Percentiles rank a stretch among this genome's conserved stretches.
phyloP scores from a whole-genome alignment of 2,797 vertebrate species.

The Lacerta agilis region DNA sequence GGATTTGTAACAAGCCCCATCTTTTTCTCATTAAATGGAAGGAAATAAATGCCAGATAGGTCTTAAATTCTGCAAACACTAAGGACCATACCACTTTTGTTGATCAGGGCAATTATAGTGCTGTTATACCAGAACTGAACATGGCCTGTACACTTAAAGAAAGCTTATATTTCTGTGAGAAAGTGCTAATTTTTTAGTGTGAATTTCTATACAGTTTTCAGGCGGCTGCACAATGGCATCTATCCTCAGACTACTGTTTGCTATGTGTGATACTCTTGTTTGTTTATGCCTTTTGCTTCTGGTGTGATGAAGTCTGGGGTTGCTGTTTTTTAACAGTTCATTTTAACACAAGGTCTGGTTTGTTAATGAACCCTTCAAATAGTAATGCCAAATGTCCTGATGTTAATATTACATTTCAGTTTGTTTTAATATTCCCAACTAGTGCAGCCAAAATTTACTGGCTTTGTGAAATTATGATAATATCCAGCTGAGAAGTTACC shows the following conservation, averaged over 20 bases:
- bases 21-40: slow-evolving; percentile 12
- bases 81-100: slow-evolving; percentile 2
- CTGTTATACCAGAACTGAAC: slow-evolving; percentile 30
- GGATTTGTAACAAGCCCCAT: not conserved
- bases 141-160: slow-evolving; percentile 8
- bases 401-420: not conserved
- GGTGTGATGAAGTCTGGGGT: not conserved
- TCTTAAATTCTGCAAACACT: slow-evolving; percentile 20
- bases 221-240: not conserved
- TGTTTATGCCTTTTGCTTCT: slow-evolving; percentile 13
- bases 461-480: not conserved
- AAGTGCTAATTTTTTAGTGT: slow-evolving; percentile 61
- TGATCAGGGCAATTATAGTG: not conserved
- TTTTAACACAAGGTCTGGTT: not conserved
- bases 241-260: not conserved
- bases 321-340: not conserved
- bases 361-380: not conserved
- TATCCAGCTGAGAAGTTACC: not conserved
- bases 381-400: slow-evolving; percentile 9
- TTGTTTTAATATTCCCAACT: not conserved
- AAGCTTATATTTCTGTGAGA: slow-evolving; percentile 43
- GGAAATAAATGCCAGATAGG: not conserved
- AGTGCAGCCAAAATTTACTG: not conserved
- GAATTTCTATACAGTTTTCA: slow-evolving; percentile 38
- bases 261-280: not conserved